Evolutionary conservation across 2,113 vertebrate genomes (phyloP).

Genomic region (Camelus dromedarius): DNA sequence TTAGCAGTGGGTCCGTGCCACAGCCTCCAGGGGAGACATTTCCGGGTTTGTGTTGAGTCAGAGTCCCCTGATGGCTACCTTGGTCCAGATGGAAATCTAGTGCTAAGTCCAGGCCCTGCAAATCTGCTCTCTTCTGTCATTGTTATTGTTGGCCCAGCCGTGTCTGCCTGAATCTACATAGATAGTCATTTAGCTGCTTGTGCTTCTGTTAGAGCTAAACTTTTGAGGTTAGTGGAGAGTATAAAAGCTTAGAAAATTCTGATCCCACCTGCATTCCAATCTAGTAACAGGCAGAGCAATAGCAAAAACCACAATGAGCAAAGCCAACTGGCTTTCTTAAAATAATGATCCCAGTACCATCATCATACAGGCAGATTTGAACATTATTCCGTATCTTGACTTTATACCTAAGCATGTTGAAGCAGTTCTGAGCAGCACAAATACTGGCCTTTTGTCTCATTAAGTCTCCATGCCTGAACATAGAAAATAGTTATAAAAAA

Average conservation of each 20-base stretch:
- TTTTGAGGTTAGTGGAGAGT: background rate
- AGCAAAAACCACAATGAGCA: background rate
- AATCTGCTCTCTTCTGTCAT: background rate
- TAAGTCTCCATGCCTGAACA: background rate
- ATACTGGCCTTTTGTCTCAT: conserved; percentile 1
- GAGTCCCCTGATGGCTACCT: background rate
- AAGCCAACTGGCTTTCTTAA: conserved; percentile 16
- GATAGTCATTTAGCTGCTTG: background rate
- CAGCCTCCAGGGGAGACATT: background rate
- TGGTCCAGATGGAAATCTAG: background rate
- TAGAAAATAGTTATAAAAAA: conserved; percentile 36
- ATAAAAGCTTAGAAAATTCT: background rate
- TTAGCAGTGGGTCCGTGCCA: background rate
- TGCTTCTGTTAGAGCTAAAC: background rate
- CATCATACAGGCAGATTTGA: background rate
- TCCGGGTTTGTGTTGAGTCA: background rate
- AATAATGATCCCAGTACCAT: background rate
- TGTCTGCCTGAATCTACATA: background rate
- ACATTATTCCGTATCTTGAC: background rate
- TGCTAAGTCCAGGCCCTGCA: background rate
- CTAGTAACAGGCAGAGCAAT: background rate
- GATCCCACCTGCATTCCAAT: background rate
- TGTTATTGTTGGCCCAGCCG: background rate
- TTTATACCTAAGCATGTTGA: background rate
- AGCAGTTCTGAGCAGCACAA: background rate